Base-by-base conservation (phyloP, 2,797 vertebrate genomes). In the Spondyliosoma cantharus region DNA sequence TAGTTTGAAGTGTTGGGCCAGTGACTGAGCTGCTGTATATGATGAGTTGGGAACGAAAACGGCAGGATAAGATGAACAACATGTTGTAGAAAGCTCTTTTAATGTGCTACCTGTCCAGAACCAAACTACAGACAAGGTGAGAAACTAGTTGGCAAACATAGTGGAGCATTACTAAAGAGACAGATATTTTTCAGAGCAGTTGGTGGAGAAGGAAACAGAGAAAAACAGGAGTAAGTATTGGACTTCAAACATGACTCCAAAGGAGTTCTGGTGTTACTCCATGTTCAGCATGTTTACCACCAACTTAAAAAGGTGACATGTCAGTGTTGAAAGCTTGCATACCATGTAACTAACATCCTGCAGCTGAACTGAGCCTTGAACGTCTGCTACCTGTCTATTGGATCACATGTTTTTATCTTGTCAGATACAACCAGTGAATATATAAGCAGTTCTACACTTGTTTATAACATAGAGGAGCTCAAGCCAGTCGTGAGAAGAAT, bases 401-500 rank as follows among this genome's bases (percentile, higher is more conserved):
- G 43, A 78, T 57, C 63, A 17, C 29, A 72, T 24, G 20, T 63
- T 50, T 52, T 46, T 25, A 8, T 62, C 52, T 58, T 46, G 66
- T 57, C 50, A 79, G 24, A 74, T 61, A 70, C 46, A 80, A 72
- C 45, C 59, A 78, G 25, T 64, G 71, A 80, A 70, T 73, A 62
- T 20, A 73, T 78, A 65, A 86, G 53, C 48, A 54, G 63, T 62
- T 29, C n/a, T 37, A 69, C 8, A 25, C 65, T 73, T 59, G 56
- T 67, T 22, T 64, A 60, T 76, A 81, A 80, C 42, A 76, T 43
- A 24, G 62, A 84, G 66, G 59, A 68, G 72, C 65, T 71, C 7
- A 64, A 71, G 54, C 69, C 81, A 76, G 56, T 59, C 66, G 74
- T 84, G 89, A 86, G 65, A 57, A 37, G 54, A 74, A 20, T 46